Percentiles rank a stretch among this genome's conserved stretches.
phyloP scores from a whole-genome alignment of 2,797 vertebrate genomes.

The Helicolenus hilgendorfi region DNA sequence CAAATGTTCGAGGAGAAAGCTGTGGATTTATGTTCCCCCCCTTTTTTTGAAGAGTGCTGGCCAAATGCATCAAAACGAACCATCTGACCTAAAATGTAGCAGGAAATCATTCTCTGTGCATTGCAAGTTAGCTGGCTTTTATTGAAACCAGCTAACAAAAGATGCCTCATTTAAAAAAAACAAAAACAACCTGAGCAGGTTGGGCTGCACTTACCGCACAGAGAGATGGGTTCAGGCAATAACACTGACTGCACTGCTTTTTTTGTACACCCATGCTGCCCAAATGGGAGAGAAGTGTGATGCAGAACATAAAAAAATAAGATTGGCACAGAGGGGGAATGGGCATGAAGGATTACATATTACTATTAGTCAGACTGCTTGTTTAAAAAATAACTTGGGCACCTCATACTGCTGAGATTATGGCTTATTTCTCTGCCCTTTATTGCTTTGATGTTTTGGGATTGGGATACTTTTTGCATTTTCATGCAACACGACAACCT shows the following conservation, averaged over 20 bases:
- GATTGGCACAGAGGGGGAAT: conserved; percentile 27
- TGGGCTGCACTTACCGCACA: conserved; percentile 89
- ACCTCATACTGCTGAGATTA: conserved; percentile 46
- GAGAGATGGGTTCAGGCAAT: conserved; percentile 74
- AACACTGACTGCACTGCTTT: conserved; percentile 72
- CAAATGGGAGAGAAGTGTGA: conserved; percentile 34
- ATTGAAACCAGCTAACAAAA: conserved; percentile 63
- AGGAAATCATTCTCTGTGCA: conserved; percentile 68
- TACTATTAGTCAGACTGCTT: conserved; percentile 54
- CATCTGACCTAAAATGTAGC: conserved; percentile 84
- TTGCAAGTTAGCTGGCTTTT: conserved; percentile 56
- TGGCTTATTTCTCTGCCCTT: conserved; percentile 60
- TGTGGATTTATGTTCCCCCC: conserved; percentile 27
- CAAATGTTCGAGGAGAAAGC: conserved; percentile 46
- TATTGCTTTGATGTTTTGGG: conserved; percentile 51
- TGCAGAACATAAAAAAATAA: conserved; percentile 3
- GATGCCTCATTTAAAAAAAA: conserved; percentile 62
- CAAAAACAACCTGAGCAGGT: conserved; percentile 81
- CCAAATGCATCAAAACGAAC: conserved; percentile 69
- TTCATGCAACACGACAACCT: conserved; percentile 35
- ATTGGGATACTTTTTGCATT: conserved; percentile 22
- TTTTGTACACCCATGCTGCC: conserved; percentile 54
- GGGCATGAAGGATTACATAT: conserved; percentile 46
- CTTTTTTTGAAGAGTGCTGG: conserved; percentile 39
- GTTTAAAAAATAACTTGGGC: conserved; percentile 30